Evolutionary conservation across 1,140 invertebrate genomes (phyloP).

Genomic region (Akabosia matsudoensis): DNA sequence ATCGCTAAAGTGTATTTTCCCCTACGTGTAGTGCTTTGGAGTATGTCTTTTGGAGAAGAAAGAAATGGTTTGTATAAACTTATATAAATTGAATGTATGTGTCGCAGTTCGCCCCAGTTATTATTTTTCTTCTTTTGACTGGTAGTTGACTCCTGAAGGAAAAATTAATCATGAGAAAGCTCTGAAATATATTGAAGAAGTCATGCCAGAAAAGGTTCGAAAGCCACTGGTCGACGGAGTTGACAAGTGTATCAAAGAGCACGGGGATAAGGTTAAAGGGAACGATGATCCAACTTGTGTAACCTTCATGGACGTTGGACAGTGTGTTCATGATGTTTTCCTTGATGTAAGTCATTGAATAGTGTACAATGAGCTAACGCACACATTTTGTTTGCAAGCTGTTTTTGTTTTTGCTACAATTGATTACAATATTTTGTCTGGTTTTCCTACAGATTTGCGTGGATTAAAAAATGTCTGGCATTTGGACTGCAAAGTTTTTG

Average conservation of each 20-base stretch:
- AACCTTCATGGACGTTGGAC: slow-evolving; percentile 4
- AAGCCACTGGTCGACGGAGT: slow-evolving; percentile 42
- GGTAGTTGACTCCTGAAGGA: slow-evolving; percentile 40
- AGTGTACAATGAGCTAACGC: no score
- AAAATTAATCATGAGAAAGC: slow-evolving; percentile 44
- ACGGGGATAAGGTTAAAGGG: slow-evolving; percentile 28
- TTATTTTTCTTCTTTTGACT: background rate
- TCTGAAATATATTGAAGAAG: slow-evolving; percentile 40
- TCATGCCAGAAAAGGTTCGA: slow-evolving; percentile 30
- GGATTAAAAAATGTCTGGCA: no score
- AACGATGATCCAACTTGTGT: slow-evolving; percentile 21
- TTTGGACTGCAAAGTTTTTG: no score
- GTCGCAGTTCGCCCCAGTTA: background rate
- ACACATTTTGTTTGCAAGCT: no score
- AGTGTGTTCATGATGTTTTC: slow-evolving; percentile 10
- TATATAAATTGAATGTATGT: background rate
- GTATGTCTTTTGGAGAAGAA: slow-evolving; percentile 44
- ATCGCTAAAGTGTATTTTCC: slow-evolving; percentile 7
- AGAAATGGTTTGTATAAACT: slow-evolving; percentile 40
- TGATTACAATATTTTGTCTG: no score
- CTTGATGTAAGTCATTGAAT: slow-evolving; percentile 3
- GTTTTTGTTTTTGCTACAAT: no score
- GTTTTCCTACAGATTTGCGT: no score
- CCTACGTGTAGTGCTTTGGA: slow-evolving; percentile 37
- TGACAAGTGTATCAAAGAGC: slow-evolving; percentile 43